Base-by-base conservation (phyloP, 2,888 invertebrate species). In the Ametastegia equiseti region DNA sequence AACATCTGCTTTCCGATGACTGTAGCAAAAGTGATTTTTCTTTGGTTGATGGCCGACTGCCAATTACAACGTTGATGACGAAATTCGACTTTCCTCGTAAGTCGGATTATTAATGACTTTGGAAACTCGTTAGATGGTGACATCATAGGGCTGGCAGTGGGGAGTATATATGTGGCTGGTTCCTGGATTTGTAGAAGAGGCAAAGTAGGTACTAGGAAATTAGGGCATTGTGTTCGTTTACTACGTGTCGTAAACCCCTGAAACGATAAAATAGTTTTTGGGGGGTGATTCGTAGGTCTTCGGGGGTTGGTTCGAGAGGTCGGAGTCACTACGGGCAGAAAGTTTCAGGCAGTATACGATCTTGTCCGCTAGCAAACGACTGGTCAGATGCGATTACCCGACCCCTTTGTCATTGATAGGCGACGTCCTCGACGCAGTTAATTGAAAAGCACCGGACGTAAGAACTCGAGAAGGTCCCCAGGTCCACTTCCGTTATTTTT, bases 361-460 rank as follows among this genome's bases (percentile, higher is more conserved):
- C 78, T 78, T 78, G 78, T 78, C 78, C 60, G 30, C 78, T 27
- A 36, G 45, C 78, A 42, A 78, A 78, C 78, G 78, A 78, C 78
- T 78, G 60, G 60, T 42, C 63, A 78, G 42, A 78, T 27, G 42
- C 78, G 78, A 60, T 57, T 78, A 78, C 78, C 39, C 60, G 78
- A 45, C 42, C 57, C 63, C 78, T 78, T 63, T 27, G 30, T 45
- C 78, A 78, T 78, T 78, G 78, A 78, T 78, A 45, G 60, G n/a
- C n/a, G 78, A 78, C 78, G 78, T 78, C 75, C 75, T 75, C 75
- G 75, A 75, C 75, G 23, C 23, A 63, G 78, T 78, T 78, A 78
- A 78, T 78, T 78, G 78, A 78, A 78, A 78, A 78, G 78, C 78
- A 78, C 78, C 78, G 78, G 78, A 78, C 78, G 78, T 60, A 57